Base-by-base conservation (phyloP, 1,140 invertebrate species). In the Leptinotarsa defecta region DNA sequence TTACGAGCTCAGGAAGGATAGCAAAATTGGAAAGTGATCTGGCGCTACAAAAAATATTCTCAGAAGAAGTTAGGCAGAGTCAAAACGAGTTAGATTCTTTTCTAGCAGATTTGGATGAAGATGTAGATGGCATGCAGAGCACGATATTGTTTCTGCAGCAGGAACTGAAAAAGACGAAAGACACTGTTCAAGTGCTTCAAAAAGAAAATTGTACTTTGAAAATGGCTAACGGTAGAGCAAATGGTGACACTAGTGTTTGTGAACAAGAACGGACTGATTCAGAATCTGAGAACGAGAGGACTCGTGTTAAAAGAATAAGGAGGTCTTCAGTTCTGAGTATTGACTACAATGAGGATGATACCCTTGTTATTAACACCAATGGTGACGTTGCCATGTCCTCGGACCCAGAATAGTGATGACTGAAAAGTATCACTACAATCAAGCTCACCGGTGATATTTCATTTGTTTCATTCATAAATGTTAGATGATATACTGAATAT, bases 51-150 rank as follows among this genome's bases (percentile, higher is more conserved):
- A 97, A 96, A 86, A 98, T 93, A 86, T 96, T 98, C 81, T 95
- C 94, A 79, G 95, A 97, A 86, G 96, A 98, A 91, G 95, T 98
- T 79, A 97, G 98, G 84, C 97, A 97, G 86, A 97, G 95, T 79
- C 96, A 99, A 88, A 94, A 87, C 96, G 97, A 98, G 87, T 86
- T 98, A 80, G 97, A 99, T 83, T 96, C 98, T 83, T 95, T 98
- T 85, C 88, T 99, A 34, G 94, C 96, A 86, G 97, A 99, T 84
- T 86, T 99, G 68, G 97, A 99, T 82, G 97, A 98, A 86, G 97
- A 98, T 86, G 95, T 98, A 15, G 97, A 99, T 86, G 97, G 96
- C 5, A 97, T 99, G 96, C 97, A 98, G 87, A 96, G 95, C 83
- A 98, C 97, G 73, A 97, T 99, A 81, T 92, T 95, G 84, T 95